These are phyloP conservation scores for Phoenicopterus ruber DNA, from an alignment of 2,113 vertebrate genomes.

Conservation along the genomic window DNA sequence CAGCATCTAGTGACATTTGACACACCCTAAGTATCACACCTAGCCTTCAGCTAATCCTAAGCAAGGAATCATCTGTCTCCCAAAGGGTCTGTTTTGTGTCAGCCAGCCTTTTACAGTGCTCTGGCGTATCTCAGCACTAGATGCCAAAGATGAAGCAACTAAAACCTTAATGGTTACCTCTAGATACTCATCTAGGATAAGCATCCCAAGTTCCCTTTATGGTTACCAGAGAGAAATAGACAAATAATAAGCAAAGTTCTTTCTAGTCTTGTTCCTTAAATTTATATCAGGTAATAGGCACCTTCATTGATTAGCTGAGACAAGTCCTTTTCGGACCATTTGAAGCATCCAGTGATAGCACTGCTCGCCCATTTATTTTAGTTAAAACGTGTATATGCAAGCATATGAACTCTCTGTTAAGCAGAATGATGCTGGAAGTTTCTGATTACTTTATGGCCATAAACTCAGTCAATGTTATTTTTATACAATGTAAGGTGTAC, in stretches of 20 bases:
- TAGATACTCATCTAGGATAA: not conserved
- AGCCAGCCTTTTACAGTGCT: not conserved
- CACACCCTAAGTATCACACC: not conserved
- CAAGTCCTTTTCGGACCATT: not conserved
- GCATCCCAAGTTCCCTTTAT: not conserved
- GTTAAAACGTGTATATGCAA: not conserved
- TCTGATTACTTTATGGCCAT: not conserved
- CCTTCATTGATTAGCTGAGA: not conserved
- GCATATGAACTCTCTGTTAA: not conserved
- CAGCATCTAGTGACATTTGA: not conserved
- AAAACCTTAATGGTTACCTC: not conserved
- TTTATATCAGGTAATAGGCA: not conserved
- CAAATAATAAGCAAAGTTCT: not conserved
- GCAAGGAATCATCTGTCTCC: not conserved
- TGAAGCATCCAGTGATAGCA: not conserved
- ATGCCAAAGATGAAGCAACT: not conserved
- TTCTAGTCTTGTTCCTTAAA: not conserved
- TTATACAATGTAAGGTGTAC: not conserved
- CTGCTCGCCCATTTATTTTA: not conserved
- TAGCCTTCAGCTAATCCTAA: not conserved
- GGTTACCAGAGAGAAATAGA: not conserved
- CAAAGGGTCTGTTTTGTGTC: not conserved
- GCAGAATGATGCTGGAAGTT: not conserved
- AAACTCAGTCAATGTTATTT: not conserved
- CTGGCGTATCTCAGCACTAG: not conserved